These are phyloP conservation scores for Platerodrilus igneus DNA, from an alignment of 2,888 invertebrate genomes.

Conservation along the genomic window DNA sequence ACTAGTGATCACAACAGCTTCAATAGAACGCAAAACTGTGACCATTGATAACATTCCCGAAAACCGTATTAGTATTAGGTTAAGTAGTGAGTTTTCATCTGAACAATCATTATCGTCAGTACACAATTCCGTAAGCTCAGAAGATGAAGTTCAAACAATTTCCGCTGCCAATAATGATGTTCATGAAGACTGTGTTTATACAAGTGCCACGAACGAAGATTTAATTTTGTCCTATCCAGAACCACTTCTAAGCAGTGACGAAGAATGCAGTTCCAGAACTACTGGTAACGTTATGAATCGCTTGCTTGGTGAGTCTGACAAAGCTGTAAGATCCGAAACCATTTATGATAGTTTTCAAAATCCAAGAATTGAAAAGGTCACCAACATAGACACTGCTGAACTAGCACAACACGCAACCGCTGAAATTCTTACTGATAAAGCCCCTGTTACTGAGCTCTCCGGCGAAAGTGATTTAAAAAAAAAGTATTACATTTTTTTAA, in stretches of 20 bases:
- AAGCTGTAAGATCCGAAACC: slow-evolving; percentile 15
- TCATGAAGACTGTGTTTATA: too few relatives aligned
- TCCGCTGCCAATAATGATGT: too few relatives aligned
- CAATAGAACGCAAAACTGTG: slow-evolving; percentile 28
- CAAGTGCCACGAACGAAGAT: too few relatives aligned
- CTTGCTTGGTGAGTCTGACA: background rate
- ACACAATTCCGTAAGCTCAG: background rate
- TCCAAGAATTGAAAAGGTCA: slow-evolving; percentile 19
- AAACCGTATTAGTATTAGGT: too few relatives aligned
- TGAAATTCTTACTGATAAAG: background rate
- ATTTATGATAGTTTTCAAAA: slow-evolving; percentile 17
- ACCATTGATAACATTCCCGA: background rate
- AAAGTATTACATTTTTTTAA: too few relatives aligned
- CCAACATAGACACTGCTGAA: slow-evolving; percentile 7
- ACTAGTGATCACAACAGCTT: slow-evolving; percentile 32
- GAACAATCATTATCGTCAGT: background rate
- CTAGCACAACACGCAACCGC: background rate
- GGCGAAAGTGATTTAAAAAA: slow-evolving; percentile 2
- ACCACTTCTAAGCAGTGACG: too few relatives aligned
- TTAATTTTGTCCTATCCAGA: too few relatives aligned
- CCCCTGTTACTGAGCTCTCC: background rate
- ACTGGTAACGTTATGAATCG: slow-evolving; percentile 6
- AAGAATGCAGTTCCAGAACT: too few relatives aligned
- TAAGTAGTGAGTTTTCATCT: background rate
- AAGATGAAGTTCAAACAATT: too few relatives aligned